Evolutionary conservation across 2,888 invertebrate genomes (phyloP).

Genomic region (Galerucella calmariensis): DNA sequence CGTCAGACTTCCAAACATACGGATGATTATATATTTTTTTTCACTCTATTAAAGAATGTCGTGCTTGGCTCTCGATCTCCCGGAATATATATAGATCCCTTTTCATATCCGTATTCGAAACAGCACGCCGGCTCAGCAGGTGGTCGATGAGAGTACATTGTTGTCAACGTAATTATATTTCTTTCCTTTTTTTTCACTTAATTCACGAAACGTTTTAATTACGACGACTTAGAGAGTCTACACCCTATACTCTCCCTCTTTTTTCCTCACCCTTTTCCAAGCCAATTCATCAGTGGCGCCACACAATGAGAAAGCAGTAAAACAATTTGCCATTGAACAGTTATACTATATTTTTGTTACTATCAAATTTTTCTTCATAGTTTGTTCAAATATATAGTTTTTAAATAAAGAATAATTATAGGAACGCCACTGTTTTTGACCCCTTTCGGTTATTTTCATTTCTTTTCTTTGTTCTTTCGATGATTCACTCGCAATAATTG

Average conservation of each 20-base stretch:
- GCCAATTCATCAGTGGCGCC: slow-evolving; percentile 9
- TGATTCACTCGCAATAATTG: slow-evolving; percentile 47
- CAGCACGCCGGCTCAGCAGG: slow-evolving; percentile 55
- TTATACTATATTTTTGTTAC: too few relatives aligned
- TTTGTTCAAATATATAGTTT: too few relatives aligned
- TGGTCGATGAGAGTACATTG: slow-evolving; percentile 60
- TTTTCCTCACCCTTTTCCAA: slow-evolving; percentile 34
- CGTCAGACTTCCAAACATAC: not conserved
- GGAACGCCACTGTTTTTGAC: slow-evolving; percentile 11
- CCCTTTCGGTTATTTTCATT: slow-evolving; percentile 37
- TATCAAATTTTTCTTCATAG: too few relatives aligned
- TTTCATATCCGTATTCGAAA: slow-evolving; percentile 9
- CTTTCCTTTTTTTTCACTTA: slow-evolving; percentile 54
- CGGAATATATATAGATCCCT: slow-evolving; percentile 6
- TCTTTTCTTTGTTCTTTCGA: slow-evolving; percentile 44
- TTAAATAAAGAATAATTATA: too few relatives aligned
- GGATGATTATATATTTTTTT: not conserved
- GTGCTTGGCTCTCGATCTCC: slow-evolving; percentile 4
- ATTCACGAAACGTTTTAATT: slow-evolving; percentile 59
- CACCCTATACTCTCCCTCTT: slow-evolving; percentile 35
- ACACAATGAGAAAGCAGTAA: not conserved
- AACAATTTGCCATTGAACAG: not conserved
- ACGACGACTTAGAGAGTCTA: slow-evolving; percentile 56
- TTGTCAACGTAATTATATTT: slow-evolving; percentile 61
- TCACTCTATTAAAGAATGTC: not conserved